Conservation (phyloP, 1,140 invertebrate genomes). For the Drosophila pandora region DNA sequence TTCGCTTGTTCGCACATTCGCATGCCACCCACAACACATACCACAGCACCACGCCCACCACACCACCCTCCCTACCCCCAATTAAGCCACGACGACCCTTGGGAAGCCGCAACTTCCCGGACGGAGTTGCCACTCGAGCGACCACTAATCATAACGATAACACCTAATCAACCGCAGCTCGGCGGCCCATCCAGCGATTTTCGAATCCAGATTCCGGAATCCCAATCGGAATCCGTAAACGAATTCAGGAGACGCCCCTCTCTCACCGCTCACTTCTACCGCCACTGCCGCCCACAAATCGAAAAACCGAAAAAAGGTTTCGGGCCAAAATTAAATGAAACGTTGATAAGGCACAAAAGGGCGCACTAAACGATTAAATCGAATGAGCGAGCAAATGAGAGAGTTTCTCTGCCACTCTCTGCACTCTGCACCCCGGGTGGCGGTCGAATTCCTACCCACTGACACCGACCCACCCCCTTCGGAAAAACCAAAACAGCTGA, state of each 20-base stretch:
- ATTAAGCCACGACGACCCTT: constrained; percentile 23
- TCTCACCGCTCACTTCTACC: neutral
- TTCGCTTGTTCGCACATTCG: constrained; percentile 25
- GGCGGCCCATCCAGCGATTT: constrained; percentile 35
- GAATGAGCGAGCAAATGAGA: constrained; percentile 79
- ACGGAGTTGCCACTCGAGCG: constrained; percentile 47
- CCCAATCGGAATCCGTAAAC: constrained; percentile 37
- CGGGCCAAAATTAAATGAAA: constrained; percentile 77
- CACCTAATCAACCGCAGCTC: constrained; percentile 75
- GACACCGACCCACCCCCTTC: neutral
- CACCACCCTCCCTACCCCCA: neutral
- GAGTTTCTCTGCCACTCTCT: constrained; percentile 11
- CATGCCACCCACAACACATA: constrained; percentile 29
- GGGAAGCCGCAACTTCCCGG: constrained; percentile 40
- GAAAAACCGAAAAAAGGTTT: constrained; percentile 61
- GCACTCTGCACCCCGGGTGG: constrained; percentile 24
- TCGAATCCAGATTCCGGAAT: constrained; percentile 23
- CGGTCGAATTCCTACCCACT: constrained; percentile 7
- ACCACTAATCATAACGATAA: constrained; percentile 80
- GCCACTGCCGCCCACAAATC: constrained; percentile 15
- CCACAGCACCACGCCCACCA: constrained; percentile 7
- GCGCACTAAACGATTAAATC: constrained; percentile 80
- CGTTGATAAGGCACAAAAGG: constrained; percentile 80
- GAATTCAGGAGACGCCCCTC: constrained; percentile 12
- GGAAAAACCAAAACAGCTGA: constrained; percentile 16